phyloP scores from a whole-genome alignment of 2,113 vertebrate genomes.

The Pedionomus torquatus region DNA sequence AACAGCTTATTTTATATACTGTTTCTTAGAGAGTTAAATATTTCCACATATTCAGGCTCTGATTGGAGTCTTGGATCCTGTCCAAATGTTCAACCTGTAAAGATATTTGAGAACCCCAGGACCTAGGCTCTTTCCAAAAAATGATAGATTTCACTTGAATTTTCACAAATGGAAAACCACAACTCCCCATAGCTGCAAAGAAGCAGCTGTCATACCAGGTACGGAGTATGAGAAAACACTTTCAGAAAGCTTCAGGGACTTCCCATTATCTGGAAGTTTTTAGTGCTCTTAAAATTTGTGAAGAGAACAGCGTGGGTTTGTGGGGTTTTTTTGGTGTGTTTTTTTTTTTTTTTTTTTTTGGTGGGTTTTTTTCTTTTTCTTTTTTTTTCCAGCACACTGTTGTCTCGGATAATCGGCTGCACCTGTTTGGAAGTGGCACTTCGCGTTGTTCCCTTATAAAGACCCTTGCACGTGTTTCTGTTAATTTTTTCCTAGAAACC shows the following conservation, averaged over 20 bases:
- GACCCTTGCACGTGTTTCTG: constrained; percentile 49
- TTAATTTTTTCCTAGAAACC: constrained; percentile 68
- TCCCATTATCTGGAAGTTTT: constrained; percentile 75
- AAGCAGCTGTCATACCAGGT: constrained; percentile 74
- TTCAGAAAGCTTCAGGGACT: constrained; percentile 72
- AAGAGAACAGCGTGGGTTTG: constrained; percentile 15
- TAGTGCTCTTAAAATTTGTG: constrained; percentile 66
- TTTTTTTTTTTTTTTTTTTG: too few relatives aligned
- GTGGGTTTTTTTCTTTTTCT: too few relatives aligned
- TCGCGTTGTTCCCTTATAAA: constrained; percentile 39
- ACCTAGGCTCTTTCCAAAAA: constrained; percentile 65
- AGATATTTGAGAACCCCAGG: constrained; percentile 75
- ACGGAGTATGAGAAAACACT: constrained; percentile 69
- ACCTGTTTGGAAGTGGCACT: constrained; percentile 70
- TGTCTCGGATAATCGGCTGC: constrained; percentile 69
- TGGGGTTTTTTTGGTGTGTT: too few relatives aligned
- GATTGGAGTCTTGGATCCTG: constrained; percentile 72
- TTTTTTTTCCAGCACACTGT: neutral
- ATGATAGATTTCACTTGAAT: constrained; percentile 74
- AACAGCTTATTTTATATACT: constrained; percentile 72
- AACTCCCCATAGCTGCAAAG: constrained; percentile 69
- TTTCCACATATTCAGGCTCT: constrained; percentile 67
- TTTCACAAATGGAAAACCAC: constrained; percentile 76
- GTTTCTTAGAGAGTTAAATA: constrained; percentile 76
- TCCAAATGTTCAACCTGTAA: constrained; percentile 77